Base-by-base conservation (phyloP, 1,140 invertebrate species). In the Leptinotarsa undecemlineata region DNA sequence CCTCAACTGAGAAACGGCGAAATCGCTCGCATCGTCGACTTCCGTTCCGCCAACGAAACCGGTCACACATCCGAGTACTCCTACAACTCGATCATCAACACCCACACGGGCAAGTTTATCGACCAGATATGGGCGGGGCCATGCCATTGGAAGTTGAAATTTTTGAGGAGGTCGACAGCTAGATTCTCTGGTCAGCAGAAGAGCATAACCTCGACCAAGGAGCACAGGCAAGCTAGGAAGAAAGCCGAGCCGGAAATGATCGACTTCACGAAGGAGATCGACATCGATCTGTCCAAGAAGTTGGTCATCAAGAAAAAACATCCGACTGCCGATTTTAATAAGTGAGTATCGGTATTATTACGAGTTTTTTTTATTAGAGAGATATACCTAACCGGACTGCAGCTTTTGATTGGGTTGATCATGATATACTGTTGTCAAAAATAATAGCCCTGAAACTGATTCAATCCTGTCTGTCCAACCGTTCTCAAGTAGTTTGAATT, bases 111-210 rank as follows among this genome's bases (percentile, higher is more conserved):
- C 47, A 77, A 76, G 48, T 63, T 71, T 20, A 79, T 81, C 61
- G 80, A 82, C 66, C 75, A 77, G 72, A 90, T 92, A 57, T 94
- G 93, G 93, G 92, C 90, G 51, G 93, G 93, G 1, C 93, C 93
- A 33, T 84, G 88, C 48, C 92, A 94, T 82, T 94, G 93, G 93
- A 91, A 91, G 79, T 86, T 92, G 19, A 89, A 87, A 81, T 86
- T 88, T 79, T 42, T 60, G 62, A 6, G 19, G 17, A 21, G 63
- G 20, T 57, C 69, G 8, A 26, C 20, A 21, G 17, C 47, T 20
- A 63, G 60, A 64, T 72, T 72, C 19, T 72, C 71, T 5, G 71
- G 71, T 57, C 47, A 57, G 23, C 47, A 57, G 23, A 51, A 57
- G 5, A 71, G 17, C 5, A 15, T 33, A 17, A 66, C 62, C 0